These are phyloP conservation scores for Petaurus breviceps DNA, from an alignment of 2,113 vertebrate genomes.

Conservation along the genomic window DNA sequence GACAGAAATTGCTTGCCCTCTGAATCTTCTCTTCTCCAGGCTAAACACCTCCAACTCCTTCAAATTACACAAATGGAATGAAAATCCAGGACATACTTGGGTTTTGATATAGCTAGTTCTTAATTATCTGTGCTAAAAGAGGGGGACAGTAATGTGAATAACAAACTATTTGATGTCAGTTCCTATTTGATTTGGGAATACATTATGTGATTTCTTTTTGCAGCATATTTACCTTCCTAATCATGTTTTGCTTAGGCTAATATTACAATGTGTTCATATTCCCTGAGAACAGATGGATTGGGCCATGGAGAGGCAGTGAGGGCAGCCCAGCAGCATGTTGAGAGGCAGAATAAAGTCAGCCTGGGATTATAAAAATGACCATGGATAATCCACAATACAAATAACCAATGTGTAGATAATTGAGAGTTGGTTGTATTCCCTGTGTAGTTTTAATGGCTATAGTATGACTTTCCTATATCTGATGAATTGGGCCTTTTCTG, in stretches of 20 bases:
- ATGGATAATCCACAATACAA: slow-evolving; percentile 2
- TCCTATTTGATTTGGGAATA: slow-evolving; percentile 2
- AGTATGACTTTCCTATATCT: background rate
- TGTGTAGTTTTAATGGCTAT: background rate
- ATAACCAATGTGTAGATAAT: background rate
- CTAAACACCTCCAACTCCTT: background rate
- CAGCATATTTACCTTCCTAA: background rate
- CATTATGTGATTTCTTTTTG: background rate
- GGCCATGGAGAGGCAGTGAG: background rate
- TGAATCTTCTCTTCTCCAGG: background rate
- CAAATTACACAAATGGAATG: background rate
- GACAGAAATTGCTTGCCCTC: background rate
- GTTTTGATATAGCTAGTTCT: background rate
- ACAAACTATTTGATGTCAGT: background rate
- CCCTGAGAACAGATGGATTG: slow-evolving; percentile 1
- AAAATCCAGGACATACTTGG: background rate
- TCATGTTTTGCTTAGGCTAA: background rate
- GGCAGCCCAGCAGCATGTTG: background rate
- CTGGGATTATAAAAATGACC: background rate
- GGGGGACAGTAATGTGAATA: background rate
- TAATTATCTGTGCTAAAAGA: background rate
- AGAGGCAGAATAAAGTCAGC: background rate
- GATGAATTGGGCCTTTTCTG: background rate
- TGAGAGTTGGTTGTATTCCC: background rate
- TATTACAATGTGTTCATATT: slow-evolving; percentile 3